Evolutionary conservation across 2,797 vertebrate genomes (phyloP).

Genomic region (Ceryle rudis): DNA sequence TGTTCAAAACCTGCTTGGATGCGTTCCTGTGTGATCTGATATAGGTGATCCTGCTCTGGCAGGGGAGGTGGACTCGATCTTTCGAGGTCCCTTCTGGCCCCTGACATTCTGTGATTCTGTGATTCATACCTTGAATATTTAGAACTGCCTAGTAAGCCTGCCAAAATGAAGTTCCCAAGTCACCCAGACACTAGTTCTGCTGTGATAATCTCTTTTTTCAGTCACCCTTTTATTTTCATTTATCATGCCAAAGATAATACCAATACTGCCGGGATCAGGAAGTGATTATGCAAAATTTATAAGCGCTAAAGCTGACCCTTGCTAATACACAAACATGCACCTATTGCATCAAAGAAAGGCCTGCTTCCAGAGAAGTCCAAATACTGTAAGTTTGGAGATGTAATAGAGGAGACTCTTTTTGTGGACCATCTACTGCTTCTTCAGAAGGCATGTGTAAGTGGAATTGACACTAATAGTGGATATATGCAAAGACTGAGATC

Average conservation of each 20-base stretch:
- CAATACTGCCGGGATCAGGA: neutral
- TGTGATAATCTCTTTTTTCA: neutral
- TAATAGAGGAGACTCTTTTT: neutral
- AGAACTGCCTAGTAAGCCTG: neutral
- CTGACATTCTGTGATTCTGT: too few relatives aligned
- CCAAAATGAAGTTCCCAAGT: neutral
- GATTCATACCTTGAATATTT: neutral
- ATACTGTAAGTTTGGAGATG: neutral
- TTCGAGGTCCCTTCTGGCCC: too few relatives aligned
- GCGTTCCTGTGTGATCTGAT: too few relatives aligned
- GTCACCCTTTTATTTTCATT: neutral
- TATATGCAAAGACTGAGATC: neutral
- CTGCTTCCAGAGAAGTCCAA: neutral
- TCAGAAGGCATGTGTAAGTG: neutral
- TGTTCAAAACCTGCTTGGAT: too few relatives aligned
- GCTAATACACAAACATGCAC: neutral
- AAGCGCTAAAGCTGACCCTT: neutral
- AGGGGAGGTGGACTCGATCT: too few relatives aligned
- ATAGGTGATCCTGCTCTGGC: too few relatives aligned
- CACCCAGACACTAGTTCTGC: neutral
- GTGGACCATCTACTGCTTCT: neutral
- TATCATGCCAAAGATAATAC: neutral
- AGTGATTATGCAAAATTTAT: neutral
- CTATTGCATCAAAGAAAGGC: neutral
- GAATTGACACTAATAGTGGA: neutral